These are phyloP conservation scores for Axis porcinus DNA, from an alignment of 2,113 vertebrate species.

Conservation along the genomic window DNA sequence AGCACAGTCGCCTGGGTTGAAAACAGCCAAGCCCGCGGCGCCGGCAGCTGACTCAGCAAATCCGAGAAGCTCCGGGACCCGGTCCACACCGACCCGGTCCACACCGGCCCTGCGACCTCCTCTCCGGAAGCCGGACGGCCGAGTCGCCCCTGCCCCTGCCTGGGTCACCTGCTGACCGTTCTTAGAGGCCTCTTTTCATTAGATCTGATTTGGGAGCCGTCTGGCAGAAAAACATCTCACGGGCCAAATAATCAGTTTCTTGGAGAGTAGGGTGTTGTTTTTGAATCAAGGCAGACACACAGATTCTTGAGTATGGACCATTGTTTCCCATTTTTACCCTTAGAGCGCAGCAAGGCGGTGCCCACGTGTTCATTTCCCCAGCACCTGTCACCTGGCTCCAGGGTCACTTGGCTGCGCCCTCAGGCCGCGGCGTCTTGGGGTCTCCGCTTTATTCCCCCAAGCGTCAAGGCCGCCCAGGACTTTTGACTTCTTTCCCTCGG, in stretches of 20 bases:
- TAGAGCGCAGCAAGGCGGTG: neutral
- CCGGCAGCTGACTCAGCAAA: slow-evolving; percentile 76
- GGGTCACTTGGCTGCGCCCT: slow-evolving; percentile 15
- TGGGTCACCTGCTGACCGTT: neutral
- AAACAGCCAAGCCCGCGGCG: slow-evolving; percentile 50
- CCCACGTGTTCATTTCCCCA: neutral
- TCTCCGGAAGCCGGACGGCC: neutral
- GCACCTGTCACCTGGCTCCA: slow-evolving; percentile 75
- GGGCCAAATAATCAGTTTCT: neutral
- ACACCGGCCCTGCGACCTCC: neutral
- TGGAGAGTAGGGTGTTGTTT: neutral
- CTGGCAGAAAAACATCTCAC: neutral
- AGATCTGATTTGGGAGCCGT: neutral
- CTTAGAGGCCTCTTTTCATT: neutral
- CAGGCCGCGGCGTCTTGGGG: slow-evolving; percentile 15
- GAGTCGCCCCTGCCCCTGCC: neutral
- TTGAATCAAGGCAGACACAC: neutral
- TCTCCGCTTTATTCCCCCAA: slow-evolving; percentile 28
- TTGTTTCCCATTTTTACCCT: neutral
- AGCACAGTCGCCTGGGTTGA: slow-evolving; percentile 63
- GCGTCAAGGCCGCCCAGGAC: neutral
- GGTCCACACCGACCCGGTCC: slow-evolving; percentile 52
- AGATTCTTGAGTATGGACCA: neutral
- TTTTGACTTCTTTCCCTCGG: neutral
- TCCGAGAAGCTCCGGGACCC: slow-evolving; percentile 34